Conservation (phyloP, 2,888 invertebrate species). For the Pachycephus smyrnensis region DNA sequence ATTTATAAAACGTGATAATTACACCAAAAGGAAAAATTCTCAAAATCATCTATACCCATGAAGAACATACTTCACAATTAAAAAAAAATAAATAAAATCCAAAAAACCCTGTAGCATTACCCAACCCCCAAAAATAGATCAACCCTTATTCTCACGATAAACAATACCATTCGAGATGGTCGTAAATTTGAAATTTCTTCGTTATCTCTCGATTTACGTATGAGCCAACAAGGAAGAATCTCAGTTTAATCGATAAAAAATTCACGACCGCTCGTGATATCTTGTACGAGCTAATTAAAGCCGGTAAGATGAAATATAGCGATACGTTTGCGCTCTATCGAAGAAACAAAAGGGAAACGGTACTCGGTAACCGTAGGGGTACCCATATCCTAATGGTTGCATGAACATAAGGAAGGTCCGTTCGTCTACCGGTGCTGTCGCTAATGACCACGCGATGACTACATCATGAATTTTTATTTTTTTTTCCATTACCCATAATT, state of each 20-base stretch:
- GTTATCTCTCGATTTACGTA: too few relatives aligned
- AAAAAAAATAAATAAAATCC: too few relatives aligned
- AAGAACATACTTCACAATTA: too few relatives aligned
- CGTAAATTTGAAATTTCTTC: too few relatives aligned
- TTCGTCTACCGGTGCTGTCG: constrained; percentile 10
- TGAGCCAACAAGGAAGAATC: too few relatives aligned
- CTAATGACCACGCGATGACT: constrained; percentile 42
- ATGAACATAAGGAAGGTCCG: not conserved
- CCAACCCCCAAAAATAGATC: too few relatives aligned
- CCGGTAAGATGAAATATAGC: constrained; percentile 5
- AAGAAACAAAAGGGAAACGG: constrained; percentile 36
- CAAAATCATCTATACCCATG: too few relatives aligned
- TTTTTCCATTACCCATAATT: constrained; percentile 29
- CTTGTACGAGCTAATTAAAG: constrained; percentile 17
- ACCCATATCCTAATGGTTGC: constrained; percentile 2
- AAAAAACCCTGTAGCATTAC: too few relatives aligned
- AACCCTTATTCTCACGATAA: too few relatives aligned
- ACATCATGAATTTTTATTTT: constrained; percentile 29
- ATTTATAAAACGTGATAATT: not conserved
- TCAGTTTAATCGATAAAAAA: constrained; percentile 14
- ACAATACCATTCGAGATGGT: too few relatives aligned
- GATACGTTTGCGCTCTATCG: constrained; percentile 28
- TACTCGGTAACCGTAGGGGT: constrained; percentile 11
- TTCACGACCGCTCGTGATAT: constrained; percentile 24
- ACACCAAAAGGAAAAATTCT: not conserved